Percentiles rank a stretch among this genome's conserved stretches.
Conservation (phyloP, 2,113 vertebrate species). For the Bucco capensis region DNA sequence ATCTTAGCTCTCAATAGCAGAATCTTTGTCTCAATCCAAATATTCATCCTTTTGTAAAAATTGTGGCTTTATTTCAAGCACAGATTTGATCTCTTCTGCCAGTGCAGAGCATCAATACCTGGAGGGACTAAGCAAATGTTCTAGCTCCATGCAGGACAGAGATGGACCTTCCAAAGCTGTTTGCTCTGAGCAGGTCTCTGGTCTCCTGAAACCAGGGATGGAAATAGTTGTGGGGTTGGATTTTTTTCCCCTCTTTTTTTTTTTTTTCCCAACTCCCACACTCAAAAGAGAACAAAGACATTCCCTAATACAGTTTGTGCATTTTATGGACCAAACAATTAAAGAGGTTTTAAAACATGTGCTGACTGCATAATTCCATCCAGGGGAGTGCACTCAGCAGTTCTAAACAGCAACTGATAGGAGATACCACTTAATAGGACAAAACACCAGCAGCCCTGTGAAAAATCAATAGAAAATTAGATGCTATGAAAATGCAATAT, state of each 20-base stretch:
- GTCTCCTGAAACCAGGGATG: not conserved
- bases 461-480: conserved; percentile 76
- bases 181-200: not conserved
- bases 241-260: not conserved
- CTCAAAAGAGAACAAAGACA: not conserved
- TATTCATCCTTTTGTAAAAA: not conserved
- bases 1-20: not conserved
- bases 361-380: conserved; percentile 67
- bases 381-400: conserved; percentile 66
- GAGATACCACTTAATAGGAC: conserved; percentile 42
- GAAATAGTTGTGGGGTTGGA: conserved; percentile 9
- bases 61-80: not conserved
- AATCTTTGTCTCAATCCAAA: not conserved
- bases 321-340: conserved; percentile 68
- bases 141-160: not conserved
- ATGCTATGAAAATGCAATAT: conserved; percentile 63
- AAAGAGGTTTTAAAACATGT: conserved; percentile 72
- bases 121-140: not conserved
- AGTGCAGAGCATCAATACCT: not conserved
- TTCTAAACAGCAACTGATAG: conserved; percentile 60
- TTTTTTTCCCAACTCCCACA: not conserved
- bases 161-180: not conserved
- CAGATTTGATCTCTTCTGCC: not conserved
- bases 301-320: conserved; percentile 20
- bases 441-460: conserved; percentile 58